These are phyloP conservation scores for Dolichoris vasculosae DNA, from an alignment of 1,140 invertebrate genomes.

Conservation along the genomic window DNA sequence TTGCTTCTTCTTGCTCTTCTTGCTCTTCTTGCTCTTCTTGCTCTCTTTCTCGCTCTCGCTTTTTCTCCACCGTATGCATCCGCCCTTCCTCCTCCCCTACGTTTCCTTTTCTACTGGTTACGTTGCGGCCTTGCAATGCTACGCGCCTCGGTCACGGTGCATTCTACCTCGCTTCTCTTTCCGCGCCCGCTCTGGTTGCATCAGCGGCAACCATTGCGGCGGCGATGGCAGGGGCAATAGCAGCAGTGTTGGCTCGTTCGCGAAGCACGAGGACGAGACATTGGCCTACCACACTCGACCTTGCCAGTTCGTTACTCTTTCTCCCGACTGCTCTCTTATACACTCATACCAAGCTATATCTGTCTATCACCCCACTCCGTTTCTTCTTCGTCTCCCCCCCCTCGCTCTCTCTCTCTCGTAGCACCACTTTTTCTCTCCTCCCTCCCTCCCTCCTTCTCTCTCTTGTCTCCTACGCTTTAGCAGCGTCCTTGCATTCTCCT, in stretches of 20 bases:
- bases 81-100: constrained; percentile 9
- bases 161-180: constrained; percentile 54
- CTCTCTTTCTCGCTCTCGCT: background rate
- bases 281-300: constrained; percentile 74
- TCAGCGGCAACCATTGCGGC: constrained; percentile 58
- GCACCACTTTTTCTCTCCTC: constrained; percentile 30
- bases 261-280: constrained; percentile 69
- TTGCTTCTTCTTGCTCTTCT: background rate
- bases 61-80: background rate
- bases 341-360: constrained; percentile 49
- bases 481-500: constrained; percentile 37
- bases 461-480: constrained; percentile 38
- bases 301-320: constrained; percentile 75
- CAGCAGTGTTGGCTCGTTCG: constrained; percentile 52
- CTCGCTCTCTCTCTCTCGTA: constrained; percentile 44
- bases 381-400: constrained; percentile 41
- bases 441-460: constrained; percentile 40
- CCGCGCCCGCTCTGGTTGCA: constrained; percentile 60
- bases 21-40: background rate
- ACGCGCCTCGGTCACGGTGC: constrained; percentile 53
- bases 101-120: constrained; percentile 37
- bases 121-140: constrained; percentile 71
- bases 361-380: constrained; percentile 49
- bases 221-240: constrained; percentile 50
- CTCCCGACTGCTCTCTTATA: constrained; percentile 54